Base-by-base conservation (phyloP, 2,888 invertebrate genomes). In the Hartigia nigra region DNA sequence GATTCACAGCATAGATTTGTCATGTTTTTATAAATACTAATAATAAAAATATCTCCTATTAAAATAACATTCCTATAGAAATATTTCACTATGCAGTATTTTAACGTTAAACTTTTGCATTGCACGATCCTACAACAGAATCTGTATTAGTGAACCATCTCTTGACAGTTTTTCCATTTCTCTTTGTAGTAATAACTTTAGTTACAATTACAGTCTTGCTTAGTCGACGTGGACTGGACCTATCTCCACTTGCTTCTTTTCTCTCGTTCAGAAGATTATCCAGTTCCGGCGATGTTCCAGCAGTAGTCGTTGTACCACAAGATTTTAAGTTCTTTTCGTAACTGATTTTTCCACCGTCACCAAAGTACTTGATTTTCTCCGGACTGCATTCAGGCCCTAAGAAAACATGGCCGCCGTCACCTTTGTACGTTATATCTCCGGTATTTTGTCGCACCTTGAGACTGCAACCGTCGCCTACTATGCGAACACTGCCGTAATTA, bases 401-500 rank as follows among this genome's bases (percentile, higher is more conserved):
- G 0, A 83, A 32, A 4, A 91, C 85, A 0, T 82, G 82, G 1
- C 90, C 90, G 0, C 90, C 91, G 78, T 90, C 90, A 0, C 90
- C 91, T 2, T 74, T 83, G 79, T 89, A 91, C 77, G 88, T 86
- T 32, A 90, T 87, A 14, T 83, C 82, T 1, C 91, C 90, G 9
- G 80, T 76, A 78, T 90, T 91, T 12, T 82, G 83, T 0, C 79
- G 81, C 74, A 90, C 86, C 23, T 79, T 85, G 69, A 91, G 74
- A 0, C 85, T 81, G 74, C 90, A 90, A 0, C 90, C 91, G 39
- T 91, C 91, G 1, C 91, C 91, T n/a, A 86, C 83, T 0, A 91
- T 79, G 0, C 86, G 86, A 12, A 91, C 82, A 4, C 76, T 83
- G 4, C 89, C 90, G 3, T 77, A 81, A 74, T 91, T 91, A n/a